Evolutionary conservation across 2,113 vertebrate genomes (phyloP).

Genomic region (Columba janthina): DNA sequence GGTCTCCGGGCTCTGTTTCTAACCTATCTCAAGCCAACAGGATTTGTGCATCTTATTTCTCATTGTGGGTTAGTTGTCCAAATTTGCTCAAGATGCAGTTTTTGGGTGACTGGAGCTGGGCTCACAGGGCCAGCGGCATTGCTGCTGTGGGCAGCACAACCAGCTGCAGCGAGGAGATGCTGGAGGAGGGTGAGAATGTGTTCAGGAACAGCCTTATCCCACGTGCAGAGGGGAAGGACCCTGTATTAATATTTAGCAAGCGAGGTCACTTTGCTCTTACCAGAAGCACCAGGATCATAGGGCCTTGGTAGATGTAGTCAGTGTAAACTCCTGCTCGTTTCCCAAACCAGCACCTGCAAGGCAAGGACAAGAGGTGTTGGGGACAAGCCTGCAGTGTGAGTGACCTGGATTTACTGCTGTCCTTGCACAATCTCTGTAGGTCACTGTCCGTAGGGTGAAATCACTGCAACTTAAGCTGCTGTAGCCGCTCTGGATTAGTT

Average conservation of each 20-base stretch:
- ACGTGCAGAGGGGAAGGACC: accelerated
- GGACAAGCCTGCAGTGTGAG: neutral
- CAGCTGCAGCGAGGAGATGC: neutral
- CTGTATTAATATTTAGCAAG: neutral
- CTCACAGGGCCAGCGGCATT: accelerated
- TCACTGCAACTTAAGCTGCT: neutral
- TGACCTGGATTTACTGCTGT: neutral
- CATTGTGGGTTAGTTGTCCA: too few species aligned
- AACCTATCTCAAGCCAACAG: neutral
- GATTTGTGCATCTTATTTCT: accelerated
- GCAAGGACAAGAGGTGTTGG: neutral
- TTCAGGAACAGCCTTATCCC: neutral
- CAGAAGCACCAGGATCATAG: slow-evolving; percentile 97
- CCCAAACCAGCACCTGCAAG: slow-evolving; percentile 96
- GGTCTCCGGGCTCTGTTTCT: neutral
- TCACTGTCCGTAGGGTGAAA: neutral
- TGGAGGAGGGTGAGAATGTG: neutral
- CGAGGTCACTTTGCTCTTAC: slow-evolving; percentile 74
- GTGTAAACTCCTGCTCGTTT: slow-evolving; percentile 92
- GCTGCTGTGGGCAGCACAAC: neutral
- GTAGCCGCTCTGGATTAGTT: neutral
- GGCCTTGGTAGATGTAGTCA: slow-evolving; percentile 98
- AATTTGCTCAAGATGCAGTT: neutral
- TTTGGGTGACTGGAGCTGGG: neutral
- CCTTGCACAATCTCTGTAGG: neutral